Evolutionary conservation across 1,140 invertebrate species (phyloP).

Genomic region (Temnothorax curvispinosus): DNA sequence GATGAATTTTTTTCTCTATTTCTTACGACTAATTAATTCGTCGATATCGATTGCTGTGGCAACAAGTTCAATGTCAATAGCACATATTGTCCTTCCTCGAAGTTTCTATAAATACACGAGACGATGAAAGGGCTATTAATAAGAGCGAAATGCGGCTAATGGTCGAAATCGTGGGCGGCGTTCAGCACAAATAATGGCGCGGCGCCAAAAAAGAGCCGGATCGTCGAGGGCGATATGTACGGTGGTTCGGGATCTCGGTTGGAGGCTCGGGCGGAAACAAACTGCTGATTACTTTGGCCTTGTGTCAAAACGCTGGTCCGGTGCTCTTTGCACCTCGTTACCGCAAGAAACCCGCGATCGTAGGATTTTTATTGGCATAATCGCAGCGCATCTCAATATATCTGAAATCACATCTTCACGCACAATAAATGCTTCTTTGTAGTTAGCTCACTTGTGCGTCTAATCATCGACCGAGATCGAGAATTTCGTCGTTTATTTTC

Average conservation of each 20-base stretch:
- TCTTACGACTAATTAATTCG: background rate
- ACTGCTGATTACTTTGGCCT: slow-evolving; percentile 28
- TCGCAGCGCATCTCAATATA: background rate
- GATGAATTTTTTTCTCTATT: background rate
- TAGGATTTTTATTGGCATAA: background rate
- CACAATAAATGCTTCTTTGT: background rate
- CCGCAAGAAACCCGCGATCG: background rate
- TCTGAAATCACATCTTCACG: background rate
- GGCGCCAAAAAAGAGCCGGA: slow-evolving; percentile 1
- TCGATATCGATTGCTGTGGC: background rate
- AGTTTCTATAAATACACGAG: slow-evolving; percentile 10
- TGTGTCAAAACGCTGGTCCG: background rate
- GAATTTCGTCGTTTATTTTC: slow-evolving; percentile 28
- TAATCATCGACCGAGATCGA: background rate
- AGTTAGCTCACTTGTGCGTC: background rate
- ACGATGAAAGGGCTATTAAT: slow-evolving; percentile 17
- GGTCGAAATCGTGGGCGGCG: slow-evolving; percentile 29
- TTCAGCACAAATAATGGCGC: slow-evolving; percentile 27
- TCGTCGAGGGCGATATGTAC: background rate
- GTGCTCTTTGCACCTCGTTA: background rate
- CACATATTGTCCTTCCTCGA: background rate
- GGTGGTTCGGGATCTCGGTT: slow-evolving; percentile 7
- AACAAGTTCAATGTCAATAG: slow-evolving; percentile 46
- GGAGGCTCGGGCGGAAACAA: background rate
- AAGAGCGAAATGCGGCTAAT: slow-evolving; percentile 33